phyloP scores from a whole-genome alignment of 2,113 vertebrate genomes.

The Motacilla tschutschensis region DNA sequence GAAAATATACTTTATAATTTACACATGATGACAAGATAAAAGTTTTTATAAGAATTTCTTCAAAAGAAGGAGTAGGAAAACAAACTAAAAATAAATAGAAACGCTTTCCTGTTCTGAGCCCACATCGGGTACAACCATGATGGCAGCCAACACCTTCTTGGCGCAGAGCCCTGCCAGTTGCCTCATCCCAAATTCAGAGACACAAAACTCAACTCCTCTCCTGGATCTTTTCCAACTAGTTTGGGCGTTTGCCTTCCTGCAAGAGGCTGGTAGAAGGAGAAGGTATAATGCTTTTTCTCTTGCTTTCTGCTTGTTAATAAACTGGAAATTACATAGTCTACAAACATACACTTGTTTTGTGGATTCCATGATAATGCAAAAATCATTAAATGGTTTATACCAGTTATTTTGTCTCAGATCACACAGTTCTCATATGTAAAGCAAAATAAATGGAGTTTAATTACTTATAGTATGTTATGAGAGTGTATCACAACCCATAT shows the following conservation, averaged over 20 bases:
- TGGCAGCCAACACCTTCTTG: constrained; percentile 31
- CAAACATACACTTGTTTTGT: not conserved
- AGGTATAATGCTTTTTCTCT: not conserved
- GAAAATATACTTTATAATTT: constrained; percentile 64
- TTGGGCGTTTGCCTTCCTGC: not conserved
- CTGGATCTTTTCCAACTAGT: not conserved
- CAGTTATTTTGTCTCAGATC: not conserved
- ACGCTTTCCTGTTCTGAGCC: constrained; percentile 23
- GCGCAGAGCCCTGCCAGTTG: constrained; percentile 24
- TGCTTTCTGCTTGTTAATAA: constrained; percentile 9
- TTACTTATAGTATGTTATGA: not conserved
- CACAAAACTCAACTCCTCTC: constrained; percentile 34
- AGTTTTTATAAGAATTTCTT: constrained; percentile 61
- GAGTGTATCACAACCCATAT: not conserved
- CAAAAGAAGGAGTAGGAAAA: constrained; percentile 46
- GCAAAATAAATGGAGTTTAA: not conserved
- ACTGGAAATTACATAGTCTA: not conserved
- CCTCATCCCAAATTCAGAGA: constrained; percentile 29
- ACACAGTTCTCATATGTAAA: not conserved
- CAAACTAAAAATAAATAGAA: constrained; percentile 52
- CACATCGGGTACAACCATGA: not conserved
- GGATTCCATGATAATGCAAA: not conserved
- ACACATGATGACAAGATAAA: constrained; percentile 69
- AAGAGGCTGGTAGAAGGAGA: not conserved
- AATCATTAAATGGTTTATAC: not conserved